Conservation (phyloP, 2,888 invertebrate genomes). For the Cybosia mesomella region DNA sequence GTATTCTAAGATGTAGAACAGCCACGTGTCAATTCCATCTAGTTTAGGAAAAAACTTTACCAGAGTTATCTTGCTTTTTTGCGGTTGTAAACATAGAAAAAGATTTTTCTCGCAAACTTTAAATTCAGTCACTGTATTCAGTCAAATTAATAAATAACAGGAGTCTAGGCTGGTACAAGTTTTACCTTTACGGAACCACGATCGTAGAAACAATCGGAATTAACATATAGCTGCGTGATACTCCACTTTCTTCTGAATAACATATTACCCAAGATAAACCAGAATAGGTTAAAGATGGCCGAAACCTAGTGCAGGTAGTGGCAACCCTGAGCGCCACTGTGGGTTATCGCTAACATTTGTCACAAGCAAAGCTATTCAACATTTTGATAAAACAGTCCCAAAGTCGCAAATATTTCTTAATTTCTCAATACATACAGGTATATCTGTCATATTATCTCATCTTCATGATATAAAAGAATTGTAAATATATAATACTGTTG, state of each 20-base stretch:
- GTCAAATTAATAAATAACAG: background rate
- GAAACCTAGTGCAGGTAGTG: constrained; percentile 70
- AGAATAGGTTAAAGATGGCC: constrained; percentile 68
- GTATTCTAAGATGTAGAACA: too few relatives aligned
- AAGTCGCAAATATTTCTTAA: constrained; percentile 48
- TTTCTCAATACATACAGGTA: constrained; percentile 21
- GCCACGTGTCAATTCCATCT: too few relatives aligned
- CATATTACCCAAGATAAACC: constrained; percentile 72
- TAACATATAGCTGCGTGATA: constrained; percentile 51
- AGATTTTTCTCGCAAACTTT: too few relatives aligned
- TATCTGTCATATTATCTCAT: constrained; percentile 29
- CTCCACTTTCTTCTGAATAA: constrained; percentile 67
- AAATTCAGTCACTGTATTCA: too few relatives aligned
- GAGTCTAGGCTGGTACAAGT: constrained; percentile 1
- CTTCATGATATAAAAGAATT: constrained; percentile 32
- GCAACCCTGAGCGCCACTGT: constrained; percentile 49
- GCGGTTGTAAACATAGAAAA: too few relatives aligned
- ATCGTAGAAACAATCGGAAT: constrained; percentile 43
- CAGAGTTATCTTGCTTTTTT: too few relatives aligned
- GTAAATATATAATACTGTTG: constrained; percentile 49
- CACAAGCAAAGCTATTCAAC: constrained; percentile 60
- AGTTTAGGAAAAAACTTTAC: too few relatives aligned
- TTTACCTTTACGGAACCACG: constrained; percentile 28
- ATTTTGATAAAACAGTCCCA: constrained; percentile 58
- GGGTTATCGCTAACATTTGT: constrained; percentile 68